Evolutionary conservation across 2,797 vertebrate genomes (phyloP).

Genomic region (Cephalopachus bancanus): DNA sequence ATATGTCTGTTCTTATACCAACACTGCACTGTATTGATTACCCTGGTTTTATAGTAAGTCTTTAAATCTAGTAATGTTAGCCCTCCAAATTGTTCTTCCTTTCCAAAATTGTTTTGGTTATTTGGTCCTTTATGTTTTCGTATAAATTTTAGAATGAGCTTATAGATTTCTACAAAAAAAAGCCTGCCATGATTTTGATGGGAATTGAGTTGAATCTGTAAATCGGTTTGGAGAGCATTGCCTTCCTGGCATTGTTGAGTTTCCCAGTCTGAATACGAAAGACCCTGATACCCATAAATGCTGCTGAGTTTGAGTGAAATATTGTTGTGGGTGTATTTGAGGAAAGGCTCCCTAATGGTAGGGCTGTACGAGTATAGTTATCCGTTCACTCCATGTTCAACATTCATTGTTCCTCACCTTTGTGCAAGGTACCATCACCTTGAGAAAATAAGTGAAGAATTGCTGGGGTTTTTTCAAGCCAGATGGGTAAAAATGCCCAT

Average conservation of each 20-base stretch:
- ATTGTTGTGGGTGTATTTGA: conserved; percentile 32
- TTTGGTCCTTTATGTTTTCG: background rate
- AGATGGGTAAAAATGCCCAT: background rate
- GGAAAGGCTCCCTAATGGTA: background rate
- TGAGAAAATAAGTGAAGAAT: conserved; percentile 7
- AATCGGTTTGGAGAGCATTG: conserved; percentile 29
- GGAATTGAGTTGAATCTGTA: conserved; percentile 17
- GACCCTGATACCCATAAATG: conserved; percentile 12
- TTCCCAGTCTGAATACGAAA: conserved; percentile 29
- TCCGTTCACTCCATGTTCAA: conserved; percentile 22
- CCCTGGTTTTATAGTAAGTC: conserved; percentile 29
- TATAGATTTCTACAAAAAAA: conserved; percentile 28
- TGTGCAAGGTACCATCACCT: background rate
- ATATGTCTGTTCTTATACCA: background rate
- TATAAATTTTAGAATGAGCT: conserved; percentile 25
- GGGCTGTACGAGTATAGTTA: background rate
- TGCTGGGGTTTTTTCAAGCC: background rate
- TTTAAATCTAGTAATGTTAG: conserved; percentile 17
- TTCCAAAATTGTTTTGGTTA: background rate
- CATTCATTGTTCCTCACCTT: conserved; percentile 12
- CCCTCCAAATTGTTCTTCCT: conserved; percentile 27
- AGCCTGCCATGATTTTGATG: conserved; percentile 54
- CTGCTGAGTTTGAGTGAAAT: conserved; percentile 36
- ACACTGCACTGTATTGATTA: background rate
- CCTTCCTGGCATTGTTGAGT: conserved; percentile 19